phyloP scores from a whole-genome alignment of 2,113 vertebrate species.

The Vanacampus margaritifer region DNA sequence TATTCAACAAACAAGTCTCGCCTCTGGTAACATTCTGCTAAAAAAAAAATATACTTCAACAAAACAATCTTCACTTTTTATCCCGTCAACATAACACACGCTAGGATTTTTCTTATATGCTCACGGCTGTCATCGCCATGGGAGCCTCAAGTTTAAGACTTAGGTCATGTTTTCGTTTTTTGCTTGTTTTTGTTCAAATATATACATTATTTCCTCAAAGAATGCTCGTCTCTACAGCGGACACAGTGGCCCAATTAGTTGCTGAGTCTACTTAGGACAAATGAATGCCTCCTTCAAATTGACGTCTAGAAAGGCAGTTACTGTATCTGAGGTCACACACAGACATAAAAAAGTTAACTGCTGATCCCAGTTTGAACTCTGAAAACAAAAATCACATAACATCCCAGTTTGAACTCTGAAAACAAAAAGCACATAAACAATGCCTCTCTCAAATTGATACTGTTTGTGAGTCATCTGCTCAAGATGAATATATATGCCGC shows the following conservation, averaged over 20 bases:
- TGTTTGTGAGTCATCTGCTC: neutral
- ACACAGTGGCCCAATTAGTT: neutral
- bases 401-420: neutral
- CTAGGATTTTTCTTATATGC: conserved; percentile 14
- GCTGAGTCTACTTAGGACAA: neutral
- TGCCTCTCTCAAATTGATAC: neutral
- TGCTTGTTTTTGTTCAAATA: neutral
- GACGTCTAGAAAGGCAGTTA: neutral
- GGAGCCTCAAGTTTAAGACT: conserved; percentile 5
- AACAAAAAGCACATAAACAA: neutral
- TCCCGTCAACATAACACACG: conserved; percentile 3
- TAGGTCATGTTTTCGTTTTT: conserved; percentile 1
- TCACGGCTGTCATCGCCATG: conserved; percentile 33
- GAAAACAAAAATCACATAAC: neutral
- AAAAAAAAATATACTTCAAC: conserved; percentile 10
- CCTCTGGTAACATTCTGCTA: conserved; percentile 34
- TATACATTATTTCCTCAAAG: neutral
- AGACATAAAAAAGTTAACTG: neutral
- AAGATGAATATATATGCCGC: no score
- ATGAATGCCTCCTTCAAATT: neutral
- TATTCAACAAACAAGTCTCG: conserved; percentile 51
- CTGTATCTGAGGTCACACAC: neutral
- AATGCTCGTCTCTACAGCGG: neutral
- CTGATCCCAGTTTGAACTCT: neutral
- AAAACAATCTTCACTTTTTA: conserved; percentile 9